Evolutionary conservation across 2,113 vertebrate species (phyloP).

Genomic region (human (Homo sapiens)): GRCh38 chr9:77559501-77560000

Average conservation of each 20-base stretch:
- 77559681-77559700: neutral
- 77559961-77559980: neutral
- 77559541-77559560: neutral
- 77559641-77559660: neutral
- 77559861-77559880: neutral
- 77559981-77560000: neutral
- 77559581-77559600: too few species aligned
- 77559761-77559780: neutral
- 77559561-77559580: rapidly evolving
- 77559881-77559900: neutral
- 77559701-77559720: neutral
- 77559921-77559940: neutral
- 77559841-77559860: neutral
- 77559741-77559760: neutral
- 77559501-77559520: neutral
- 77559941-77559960: neutral
- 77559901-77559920: neutral
- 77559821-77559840: neutral
- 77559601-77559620: neutral
- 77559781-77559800: neutral
- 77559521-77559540: neutral
- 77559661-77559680: neutral
- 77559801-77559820: neutral
- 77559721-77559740: neutral
- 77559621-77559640: neutral